These are phyloP conservation scores for Glossosoma conforme DNA, from an alignment of 1,140 invertebrate species.

Conservation along the genomic window DNA sequence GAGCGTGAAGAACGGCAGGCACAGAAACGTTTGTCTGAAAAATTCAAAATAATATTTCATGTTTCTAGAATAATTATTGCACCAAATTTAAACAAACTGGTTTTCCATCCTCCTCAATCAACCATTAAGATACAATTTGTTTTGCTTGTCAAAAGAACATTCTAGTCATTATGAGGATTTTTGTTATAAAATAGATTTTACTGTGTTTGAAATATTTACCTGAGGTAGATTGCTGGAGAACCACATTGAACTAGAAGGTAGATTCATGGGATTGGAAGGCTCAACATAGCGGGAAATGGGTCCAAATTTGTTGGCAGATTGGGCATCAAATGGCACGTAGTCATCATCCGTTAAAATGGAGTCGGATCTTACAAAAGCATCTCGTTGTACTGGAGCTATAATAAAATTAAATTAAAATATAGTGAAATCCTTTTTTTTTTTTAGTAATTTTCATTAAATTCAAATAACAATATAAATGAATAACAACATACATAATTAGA, in stretches of 20 bases:
- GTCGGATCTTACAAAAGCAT: constrained; percentile 58
- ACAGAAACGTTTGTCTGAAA: not conserved
- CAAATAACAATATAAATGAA: too few species aligned
- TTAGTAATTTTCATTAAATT: too few species aligned
- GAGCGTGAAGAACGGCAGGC: constrained; percentile 14
- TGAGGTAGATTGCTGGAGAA: constrained; percentile 34
- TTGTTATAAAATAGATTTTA: too few species aligned
- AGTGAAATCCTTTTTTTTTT: too few species aligned
- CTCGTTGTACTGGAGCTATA: constrained; percentile 30
- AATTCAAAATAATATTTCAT: too few species aligned
- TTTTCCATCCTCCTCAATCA: too few species aligned
- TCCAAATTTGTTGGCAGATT: constrained; percentile 69
- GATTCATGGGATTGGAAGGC: constrained; percentile 12
- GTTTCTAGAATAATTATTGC: too few species aligned
- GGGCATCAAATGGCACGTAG: constrained; percentile 70
- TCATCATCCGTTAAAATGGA: constrained; percentile 64
- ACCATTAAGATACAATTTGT: too few species aligned
- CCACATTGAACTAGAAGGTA: constrained; percentile 7
- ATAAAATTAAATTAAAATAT: constrained; percentile 3
- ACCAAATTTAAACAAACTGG: too few species aligned
- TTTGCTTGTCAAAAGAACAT: too few species aligned
- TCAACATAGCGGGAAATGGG: constrained; percentile 62
- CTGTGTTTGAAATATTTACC: constrained; percentile 32
- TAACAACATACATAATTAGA: too few species aligned
- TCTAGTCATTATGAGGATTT: too few species aligned